Conservation (phyloP, 1,140 invertebrate genomes). For the honey bee (Apis mellifera) region Amel_HAv3.1 CM009943.2:10927001-10927500, state of each 20-base stretch:
- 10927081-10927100: not conserved
- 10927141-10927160: no score
- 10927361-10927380: not conserved
- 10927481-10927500: not conserved
- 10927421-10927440: not conserved
- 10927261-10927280: not conserved
- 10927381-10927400: not conserved
- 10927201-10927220: no score
- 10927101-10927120: not conserved
- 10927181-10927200: no score
- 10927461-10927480: slow-evolving; percentile 28
- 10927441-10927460: slow-evolving; percentile 35
- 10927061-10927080: no score
- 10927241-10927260: not conserved
- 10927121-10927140: not conserved
- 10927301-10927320: not conserved
- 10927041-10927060: not conserved
- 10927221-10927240: not conserved
- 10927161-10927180: no score
- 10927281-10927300: not conserved
- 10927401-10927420: not conserved
- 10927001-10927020: not conserved
- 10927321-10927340: no score
- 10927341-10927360: no score
- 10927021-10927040: not conserved